Percentiles rank a stretch among this genome's conserved stretches.
phyloP scores from a whole-genome alignment of 35 echinoderm and acorn worm genomes.

The Strongylocentrotus purpuratus region DNA sequence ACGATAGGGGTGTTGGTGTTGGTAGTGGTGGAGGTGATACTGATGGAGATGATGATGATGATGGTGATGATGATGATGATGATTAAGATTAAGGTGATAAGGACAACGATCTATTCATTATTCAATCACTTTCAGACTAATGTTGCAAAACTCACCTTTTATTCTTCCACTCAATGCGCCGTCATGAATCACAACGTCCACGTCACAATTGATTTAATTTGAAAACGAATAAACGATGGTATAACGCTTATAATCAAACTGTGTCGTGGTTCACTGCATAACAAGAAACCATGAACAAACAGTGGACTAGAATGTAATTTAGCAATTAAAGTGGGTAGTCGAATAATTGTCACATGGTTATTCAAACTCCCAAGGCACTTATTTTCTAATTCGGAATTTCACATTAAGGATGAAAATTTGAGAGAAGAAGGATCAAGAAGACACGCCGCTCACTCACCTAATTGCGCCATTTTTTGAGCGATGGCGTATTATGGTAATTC shows the following conservation, averaged over 20 bases:
- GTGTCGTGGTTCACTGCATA: not conserved
- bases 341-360: constrained; percentile 18
- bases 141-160: too few relatives aligned
- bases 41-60: not conserved
- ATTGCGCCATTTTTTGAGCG: not conserved
- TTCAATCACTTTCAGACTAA: too few relatives aligned
- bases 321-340: not conserved
- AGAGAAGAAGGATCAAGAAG: not conserved
- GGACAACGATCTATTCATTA: too few relatives aligned
- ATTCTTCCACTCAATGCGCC: not conserved
- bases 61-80: not conserved
- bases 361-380: constrained; percentile 16
- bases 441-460: constrained; percentile 6
- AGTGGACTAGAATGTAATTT: not conserved
- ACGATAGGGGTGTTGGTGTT: not conserved
- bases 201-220: not conserved
- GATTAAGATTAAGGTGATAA: too few relatives aligned
- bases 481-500: not conserved
- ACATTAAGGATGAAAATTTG: constrained; percentile 12
- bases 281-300: not conserved
- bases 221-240: not conserved
- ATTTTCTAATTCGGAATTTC: constrained; percentile 12
- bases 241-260: not conserved
- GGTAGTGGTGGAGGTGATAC: not conserved
- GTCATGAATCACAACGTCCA: not conserved